Evolutionary conservation across 2,888 invertebrate species (phyloP), one percentile per base, ranked within the genome.

Genomic region (Drosophila emarginata): DNA sequence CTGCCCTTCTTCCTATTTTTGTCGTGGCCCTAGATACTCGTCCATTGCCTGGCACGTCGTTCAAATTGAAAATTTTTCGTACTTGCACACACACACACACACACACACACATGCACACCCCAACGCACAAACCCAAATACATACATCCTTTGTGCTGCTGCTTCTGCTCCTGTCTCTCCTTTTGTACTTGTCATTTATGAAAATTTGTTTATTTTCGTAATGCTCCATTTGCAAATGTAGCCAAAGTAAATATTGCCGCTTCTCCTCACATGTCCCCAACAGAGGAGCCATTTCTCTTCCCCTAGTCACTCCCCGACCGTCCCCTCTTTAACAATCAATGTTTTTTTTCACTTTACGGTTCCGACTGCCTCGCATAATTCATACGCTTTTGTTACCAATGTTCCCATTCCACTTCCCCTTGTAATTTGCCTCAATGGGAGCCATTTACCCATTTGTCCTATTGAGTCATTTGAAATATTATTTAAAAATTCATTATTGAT

Each of bases 191-290:
- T 85, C 86, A 86, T 82, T 85, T 89, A 86, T 85, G 85, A 87
- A 87, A 89, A 89, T 89, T 86, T 89, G 88, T 89, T 89, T 89
- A 89, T 89, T 79, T 81, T 83, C 80, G 80, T 76, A 81, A 87
- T 81, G 80, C 80, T 85, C 83, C 87, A 85, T 87, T 89, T 89
- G 85, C 80, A 83, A 88, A 87, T 88, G 86, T 86, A 80, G 82
- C 79, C 87, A 88, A 89, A 85, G 89, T 85, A 88, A 88, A 89
- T 89, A 89, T 88, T 79, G 88, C 72, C 84, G 74, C 76, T 82
- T 67, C 76, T 80, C 12, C 45, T 68, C 76, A 82, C 71, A 74
- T 79, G 69, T 67, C 69, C 69, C 57, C 73, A 59, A 51, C 45
- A 52, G 56, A 56, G 62, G 51, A 40, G 59, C 36, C 37, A 50